A percentile compares a stretch with the other conserved stretches of the same genome.
These are phyloP conservation scores for Aegotheles bennettii DNA, from an alignment of 2,113 vertebrate species.

Conservation along the genomic window DNA sequence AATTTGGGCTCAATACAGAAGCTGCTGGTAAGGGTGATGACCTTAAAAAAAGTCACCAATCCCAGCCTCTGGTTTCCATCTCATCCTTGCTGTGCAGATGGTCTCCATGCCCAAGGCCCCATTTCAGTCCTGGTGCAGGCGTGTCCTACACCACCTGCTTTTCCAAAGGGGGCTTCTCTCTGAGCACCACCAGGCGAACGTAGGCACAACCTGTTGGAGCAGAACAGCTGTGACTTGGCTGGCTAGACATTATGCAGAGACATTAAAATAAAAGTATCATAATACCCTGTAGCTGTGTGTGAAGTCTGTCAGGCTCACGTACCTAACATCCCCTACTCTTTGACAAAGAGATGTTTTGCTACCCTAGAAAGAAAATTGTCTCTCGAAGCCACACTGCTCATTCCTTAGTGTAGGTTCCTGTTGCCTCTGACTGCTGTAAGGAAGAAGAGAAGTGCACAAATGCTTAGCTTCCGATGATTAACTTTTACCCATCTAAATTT, in stretches of 20 bases:
- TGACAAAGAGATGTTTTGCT: conserved; percentile 8
- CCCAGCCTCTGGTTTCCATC: background rate
- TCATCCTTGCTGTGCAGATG: too few relatives aligned
- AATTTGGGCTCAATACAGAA: background rate
- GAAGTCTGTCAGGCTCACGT: background rate
- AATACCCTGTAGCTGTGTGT: background rate
- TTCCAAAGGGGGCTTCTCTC: background rate
- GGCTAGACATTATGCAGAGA: background rate
- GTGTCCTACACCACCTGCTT: background rate
- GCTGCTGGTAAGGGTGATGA: background rate
- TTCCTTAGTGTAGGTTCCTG: conserved; percentile 63
- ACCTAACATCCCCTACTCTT: background rate
- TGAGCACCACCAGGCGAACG: background rate
- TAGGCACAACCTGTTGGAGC: background rate
- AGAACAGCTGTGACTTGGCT: background rate
- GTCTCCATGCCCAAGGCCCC: background rate
- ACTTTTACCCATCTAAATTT: conserved; percentile 75
- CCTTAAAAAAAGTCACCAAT: background rate
- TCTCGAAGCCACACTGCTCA: conserved; percentile 12
- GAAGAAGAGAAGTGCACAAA: conserved; percentile 79
- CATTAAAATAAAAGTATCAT: background rate
- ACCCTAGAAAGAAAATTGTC: conserved; percentile 14
- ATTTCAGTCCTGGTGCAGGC: background rate
- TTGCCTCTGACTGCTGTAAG: conserved; percentile 79
- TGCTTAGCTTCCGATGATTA: conserved; percentile 81